phyloP scores from a whole-genome alignment of 2,888 invertebrate genomes.

The Nephrotoma appendiculata region DNA sequence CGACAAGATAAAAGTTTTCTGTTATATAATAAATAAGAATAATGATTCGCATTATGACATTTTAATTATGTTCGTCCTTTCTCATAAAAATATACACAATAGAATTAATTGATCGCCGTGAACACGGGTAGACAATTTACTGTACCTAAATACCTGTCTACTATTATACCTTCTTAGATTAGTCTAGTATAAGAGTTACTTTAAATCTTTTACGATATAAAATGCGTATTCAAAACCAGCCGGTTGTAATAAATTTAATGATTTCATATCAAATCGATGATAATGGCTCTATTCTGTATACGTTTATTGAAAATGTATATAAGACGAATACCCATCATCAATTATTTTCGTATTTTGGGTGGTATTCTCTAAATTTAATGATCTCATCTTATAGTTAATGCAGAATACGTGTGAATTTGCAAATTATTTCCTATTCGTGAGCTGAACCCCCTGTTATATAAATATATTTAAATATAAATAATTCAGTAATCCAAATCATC shows the following conservation, averaged over 20 bases:
- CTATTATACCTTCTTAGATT: too few relatives aligned
- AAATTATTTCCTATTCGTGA: not conserved
- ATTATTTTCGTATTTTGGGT: not conserved
- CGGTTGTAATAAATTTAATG: not conserved
- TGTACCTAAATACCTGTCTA: too few relatives aligned
- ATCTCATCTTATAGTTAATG: not conserved
- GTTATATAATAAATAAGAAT: not conserved
- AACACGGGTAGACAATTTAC: not conserved
- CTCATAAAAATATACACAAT: not conserved
- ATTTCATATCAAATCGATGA: not conserved
- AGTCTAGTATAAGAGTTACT: not conserved
- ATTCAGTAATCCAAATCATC: too few relatives aligned
- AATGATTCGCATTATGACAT: not conserved
- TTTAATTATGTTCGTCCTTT: not conserved
- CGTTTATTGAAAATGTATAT: not conserved
- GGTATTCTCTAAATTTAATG: not conserved
- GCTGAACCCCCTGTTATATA: not conserved
- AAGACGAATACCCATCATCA: not conserved
- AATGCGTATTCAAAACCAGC: not conserved
- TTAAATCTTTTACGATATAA: not conserved
- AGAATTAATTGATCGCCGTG: not conserved
- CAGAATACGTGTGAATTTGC: not conserved
- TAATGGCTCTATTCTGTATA: not conserved
- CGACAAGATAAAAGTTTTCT: not conserved
- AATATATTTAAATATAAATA: not conserved